Evolutionary conservation across 2,113 vertebrate species (phyloP).

Genomic region (Turdus rufiventris): DNA sequence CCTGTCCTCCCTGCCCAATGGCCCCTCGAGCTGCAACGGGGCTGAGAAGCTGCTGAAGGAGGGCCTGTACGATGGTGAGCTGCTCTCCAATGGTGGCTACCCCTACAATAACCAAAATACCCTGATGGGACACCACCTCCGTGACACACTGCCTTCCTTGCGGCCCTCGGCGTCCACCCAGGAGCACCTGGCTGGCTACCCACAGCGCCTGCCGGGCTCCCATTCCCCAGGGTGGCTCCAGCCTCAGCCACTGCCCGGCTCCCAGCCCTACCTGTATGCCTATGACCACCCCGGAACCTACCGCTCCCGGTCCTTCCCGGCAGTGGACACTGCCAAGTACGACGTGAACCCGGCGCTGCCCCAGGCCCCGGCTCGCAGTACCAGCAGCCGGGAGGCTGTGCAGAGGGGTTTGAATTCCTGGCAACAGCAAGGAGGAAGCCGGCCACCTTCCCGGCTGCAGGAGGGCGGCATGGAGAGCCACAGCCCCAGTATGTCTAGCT

Average conservation of each 20-base stretch:
- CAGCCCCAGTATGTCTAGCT: slow-evolving; percentile 42
- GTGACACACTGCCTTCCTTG: slow-evolving; percentile 57
- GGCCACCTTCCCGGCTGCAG: slow-evolving; percentile 68
- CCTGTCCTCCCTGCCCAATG: slow-evolving; percentile 71
- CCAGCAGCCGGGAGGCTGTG: slow-evolving; percentile 93
- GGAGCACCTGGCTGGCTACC: slow-evolving; percentile 76
- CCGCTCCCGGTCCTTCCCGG: slow-evolving; percentile 86
- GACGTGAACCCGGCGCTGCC: slow-evolving; percentile 50
- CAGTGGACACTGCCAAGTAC: slow-evolving; percentile 50
- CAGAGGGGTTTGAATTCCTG: slow-evolving; percentile 93
- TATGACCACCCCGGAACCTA: slow-evolving; percentile 72
- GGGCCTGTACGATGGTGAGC: slow-evolving; percentile 72
- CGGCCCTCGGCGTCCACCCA: slow-evolving; percentile 76
- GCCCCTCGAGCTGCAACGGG: slow-evolving; percentile 59
- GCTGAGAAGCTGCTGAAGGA: slow-evolving; percentile 67
- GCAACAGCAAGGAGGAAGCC: slow-evolving; percentile 85
- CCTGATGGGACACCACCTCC: slow-evolving; percentile 30
- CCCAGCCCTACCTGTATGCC: slow-evolving; percentile 63
- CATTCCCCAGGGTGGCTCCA: slow-evolving; percentile 61
- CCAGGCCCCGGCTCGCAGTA: slow-evolving; percentile 85
- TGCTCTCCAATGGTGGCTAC: slow-evolving; percentile 77
- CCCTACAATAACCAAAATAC: slow-evolving; percentile 65
- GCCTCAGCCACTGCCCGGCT: slow-evolving; percentile 32
- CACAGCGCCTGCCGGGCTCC: slow-evolving; percentile 36
- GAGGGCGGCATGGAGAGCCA: slow-evolving; percentile 60